Evolutionary conservation across 2,888 invertebrate species (phyloP).

Genomic region (Megamerina dolium): DNA sequence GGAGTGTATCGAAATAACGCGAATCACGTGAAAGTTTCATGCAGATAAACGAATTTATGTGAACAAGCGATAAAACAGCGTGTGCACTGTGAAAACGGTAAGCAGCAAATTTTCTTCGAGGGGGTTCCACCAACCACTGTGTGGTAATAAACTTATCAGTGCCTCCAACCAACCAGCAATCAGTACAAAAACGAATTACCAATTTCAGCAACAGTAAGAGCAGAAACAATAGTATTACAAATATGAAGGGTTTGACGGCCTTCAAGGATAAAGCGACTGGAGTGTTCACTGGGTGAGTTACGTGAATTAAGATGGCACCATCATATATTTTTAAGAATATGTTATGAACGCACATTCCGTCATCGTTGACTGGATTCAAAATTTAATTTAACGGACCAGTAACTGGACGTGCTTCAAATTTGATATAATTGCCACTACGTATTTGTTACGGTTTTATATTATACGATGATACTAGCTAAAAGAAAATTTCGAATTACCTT

Average conservation of each 20-base stretch:
- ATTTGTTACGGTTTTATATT: no score
- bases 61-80: constrained; percentile 7
- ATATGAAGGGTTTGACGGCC: constrained; percentile 48
- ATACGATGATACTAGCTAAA: no score
- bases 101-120: neutral
- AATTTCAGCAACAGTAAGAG: neutral
- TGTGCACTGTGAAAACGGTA: neutral
- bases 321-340: neutral
- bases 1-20: neutral
- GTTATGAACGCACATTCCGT: constrained; percentile 14
- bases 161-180: constrained; percentile 13
- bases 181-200: constrained; percentile 5
- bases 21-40: constrained; percentile 5
- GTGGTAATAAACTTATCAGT: constrained; percentile 15
- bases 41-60: constrained; percentile 10
- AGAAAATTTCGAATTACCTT: no score
- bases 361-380: constrained; percentile 21
- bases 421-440: neutral
- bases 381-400: constrained; percentile 49
- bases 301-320: neutral
- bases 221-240: constrained; percentile 2
- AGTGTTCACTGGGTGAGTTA: constrained; percentile 47
- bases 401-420: constrained; percentile 26
- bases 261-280: constrained; percentile 49
- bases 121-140: constrained; percentile 13